phyloP scores from a whole-genome alignment of 1,140 invertebrate species.

The Drosophila tani region DNA sequence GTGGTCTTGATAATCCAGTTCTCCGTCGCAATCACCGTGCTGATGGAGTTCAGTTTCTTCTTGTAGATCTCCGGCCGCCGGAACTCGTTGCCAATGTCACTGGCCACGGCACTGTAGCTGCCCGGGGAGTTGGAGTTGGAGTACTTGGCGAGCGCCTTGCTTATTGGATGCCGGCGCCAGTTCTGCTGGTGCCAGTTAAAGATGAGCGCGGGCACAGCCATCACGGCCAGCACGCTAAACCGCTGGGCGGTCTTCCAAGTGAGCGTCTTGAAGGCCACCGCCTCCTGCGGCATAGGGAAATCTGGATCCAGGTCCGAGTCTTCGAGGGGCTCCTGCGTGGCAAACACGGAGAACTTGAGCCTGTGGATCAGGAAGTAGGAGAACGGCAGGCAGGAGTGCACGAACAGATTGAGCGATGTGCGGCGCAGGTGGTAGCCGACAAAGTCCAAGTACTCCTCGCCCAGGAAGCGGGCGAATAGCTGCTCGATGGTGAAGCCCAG shows the following conservation, averaged over 20 bases:
- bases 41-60: constrained; percentile 89
- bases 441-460: constrained; percentile 89
- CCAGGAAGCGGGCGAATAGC: constrained; percentile 88
- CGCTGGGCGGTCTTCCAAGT: constrained; percentile 83
- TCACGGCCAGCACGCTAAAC: constrained; percentile 83
- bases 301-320: constrained; percentile 83
- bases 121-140: constrained; percentile 87
- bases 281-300: constrained; percentile 79
- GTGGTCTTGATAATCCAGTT: constrained; percentile 95
- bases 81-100: constrained; percentile 92
- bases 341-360: constrained; percentile 85
- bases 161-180: constrained; percentile 91
- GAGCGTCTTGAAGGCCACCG: constrained; percentile 84
- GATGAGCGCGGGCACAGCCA: constrained; percentile 85
- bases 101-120: constrained; percentile 89
- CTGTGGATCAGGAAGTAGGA: constrained; percentile 88
- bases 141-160: constrained; percentile 88
- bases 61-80: constrained; percentile 85
- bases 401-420: constrained; percentile 88
- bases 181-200: constrained; percentile 89
- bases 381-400: constrained; percentile 89
- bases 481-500: constrained; percentile 90
- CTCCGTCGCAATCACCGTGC: constrained; percentile 91
- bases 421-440: constrained; percentile 90
- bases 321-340: constrained; percentile 72